Base-by-base conservation (phyloP, 2,113 vertebrate species). In the Notothenia coriiceps region DNA sequence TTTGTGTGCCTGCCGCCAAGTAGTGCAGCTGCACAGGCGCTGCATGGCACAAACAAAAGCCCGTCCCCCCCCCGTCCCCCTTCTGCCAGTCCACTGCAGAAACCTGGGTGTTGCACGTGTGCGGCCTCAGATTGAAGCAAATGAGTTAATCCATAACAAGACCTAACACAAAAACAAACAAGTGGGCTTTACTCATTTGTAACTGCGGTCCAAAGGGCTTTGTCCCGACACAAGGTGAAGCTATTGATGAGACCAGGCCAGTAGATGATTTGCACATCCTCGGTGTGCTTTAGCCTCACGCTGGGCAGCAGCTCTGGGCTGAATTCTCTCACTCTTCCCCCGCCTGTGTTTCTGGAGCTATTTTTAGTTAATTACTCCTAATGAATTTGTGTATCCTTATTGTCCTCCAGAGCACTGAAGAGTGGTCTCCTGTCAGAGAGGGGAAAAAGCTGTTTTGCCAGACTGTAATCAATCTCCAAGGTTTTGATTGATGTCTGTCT, bases 301-400 rank as follows among this genome's bases (percentile, higher is more conserved):
- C 73, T 17, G 79, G 50, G 77, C 22, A 63, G 35, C 12, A 5
- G 63, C 72, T 51, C 65, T 13, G 43, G 13, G 62, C 55, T 54
- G 44, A 71, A 65, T 82, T 81, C 46, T 77, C 83, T 74, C 74
- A 46, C 72, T 35, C 54, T 82, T 76, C 75, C 70, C 70, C 29
- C 57, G 17, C 65, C 79, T 86, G 84, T 64, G 70, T 82, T 40
- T 88, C 5, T 2, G 22, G 17, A 73, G 82, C 86, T 87, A 86
- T 90, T 93, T 91, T 82, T 10, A 15, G 79, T 84, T 92, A 93
- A 93, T 94, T 91, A 92, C 84, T 77, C 40, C 73, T 91, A 93
- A 94, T 94, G 89, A 94, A 95, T 91, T 86, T 82, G 87, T 89
- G 86, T 81, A 91, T 93, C 88, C 83, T 93, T 88, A 85, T 88